Evolutionary conservation across 2,888 invertebrate species (phyloP).

Genomic region (Rotaria sp.): DNA sequence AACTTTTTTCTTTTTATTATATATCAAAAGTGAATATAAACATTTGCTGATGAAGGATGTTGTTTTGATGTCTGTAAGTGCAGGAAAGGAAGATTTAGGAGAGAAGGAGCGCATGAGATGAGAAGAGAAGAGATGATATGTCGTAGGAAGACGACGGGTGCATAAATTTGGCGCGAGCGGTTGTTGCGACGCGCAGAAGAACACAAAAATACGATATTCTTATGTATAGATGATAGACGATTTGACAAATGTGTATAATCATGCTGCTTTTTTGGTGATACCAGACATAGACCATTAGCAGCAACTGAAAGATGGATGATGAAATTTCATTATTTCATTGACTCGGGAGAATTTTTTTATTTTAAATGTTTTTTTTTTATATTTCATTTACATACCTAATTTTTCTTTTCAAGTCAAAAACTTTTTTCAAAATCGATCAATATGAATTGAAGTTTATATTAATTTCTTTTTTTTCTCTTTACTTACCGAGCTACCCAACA

Average conservation of each 20-base stretch:
- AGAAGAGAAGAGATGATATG: constrained; percentile 8
- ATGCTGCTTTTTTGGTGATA: not conserved
- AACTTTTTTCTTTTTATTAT: not conserved
- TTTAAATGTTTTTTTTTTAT: not conserved
- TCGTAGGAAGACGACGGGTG: constrained; percentile 21
- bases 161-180: not conserved
- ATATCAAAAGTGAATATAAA: not conserved
- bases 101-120: constrained; percentile 18
- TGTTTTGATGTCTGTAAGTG: not conserved
- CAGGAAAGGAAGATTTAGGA: constrained; percentile 3
- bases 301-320: constrained; percentile 19
- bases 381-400: not conserved
- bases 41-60: not conserved
- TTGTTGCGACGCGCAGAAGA: constrained; percentile 1
- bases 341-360: not conserved
- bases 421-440: too few species aligned
- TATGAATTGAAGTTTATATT: too few species aligned
- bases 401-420: too few species aligned
- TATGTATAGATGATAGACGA: constrained; percentile 4
- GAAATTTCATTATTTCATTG: not conserved
- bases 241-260: constrained; percentile 8
- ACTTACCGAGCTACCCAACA: constrained; percentile 51
- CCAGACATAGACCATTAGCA: not conserved
- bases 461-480: too few species aligned
- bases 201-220: not conserved